Conservation (phyloP, 2,797 vertebrate species). For the Amblyraja radiata region DNA sequence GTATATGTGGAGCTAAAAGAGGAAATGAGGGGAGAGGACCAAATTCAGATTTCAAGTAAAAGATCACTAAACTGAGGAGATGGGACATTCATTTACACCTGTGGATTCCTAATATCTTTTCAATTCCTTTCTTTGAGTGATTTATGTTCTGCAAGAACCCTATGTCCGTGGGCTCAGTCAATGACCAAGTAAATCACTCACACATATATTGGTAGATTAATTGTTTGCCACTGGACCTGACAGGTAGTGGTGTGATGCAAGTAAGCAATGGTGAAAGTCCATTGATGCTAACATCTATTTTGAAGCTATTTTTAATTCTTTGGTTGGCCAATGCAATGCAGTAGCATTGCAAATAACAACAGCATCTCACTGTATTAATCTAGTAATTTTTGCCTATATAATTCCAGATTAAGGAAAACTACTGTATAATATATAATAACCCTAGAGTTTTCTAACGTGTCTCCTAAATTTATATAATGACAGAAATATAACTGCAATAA, state of each 20-base stretch:
- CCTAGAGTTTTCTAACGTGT: neutral
- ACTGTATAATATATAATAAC: neutral
- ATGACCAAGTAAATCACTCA: neutral
- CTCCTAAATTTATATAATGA: slow-evolving; percentile 13
- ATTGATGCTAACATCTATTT: slow-evolving; percentile 1
- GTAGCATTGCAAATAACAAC: neutral
- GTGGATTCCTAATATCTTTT: neutral
- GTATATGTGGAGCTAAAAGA: neutral
- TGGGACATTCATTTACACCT: too few relatives aligned
- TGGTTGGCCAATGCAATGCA: neutral
- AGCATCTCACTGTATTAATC: neutral
- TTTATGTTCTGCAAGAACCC: neutral
- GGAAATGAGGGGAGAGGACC: neutral
- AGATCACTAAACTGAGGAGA: neutral
- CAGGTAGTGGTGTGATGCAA: neutral
- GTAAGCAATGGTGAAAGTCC: neutral
- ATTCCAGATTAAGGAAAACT: neutral
- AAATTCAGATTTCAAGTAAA: neutral
- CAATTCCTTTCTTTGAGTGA: neutral
- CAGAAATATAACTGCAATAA: slow-evolving; percentile 1
- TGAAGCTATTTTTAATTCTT: slow-evolving; percentile 19
- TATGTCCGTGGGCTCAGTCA: neutral
- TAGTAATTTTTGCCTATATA: neutral
- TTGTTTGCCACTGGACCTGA: neutral
- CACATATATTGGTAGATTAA: neutral